A percentile compares a stretch with the other conserved stretches of the same genome.
phyloP scores from a whole-genome alignment of 2,797 vertebrate genomes.

The Malacoctenus gilli region DNA sequence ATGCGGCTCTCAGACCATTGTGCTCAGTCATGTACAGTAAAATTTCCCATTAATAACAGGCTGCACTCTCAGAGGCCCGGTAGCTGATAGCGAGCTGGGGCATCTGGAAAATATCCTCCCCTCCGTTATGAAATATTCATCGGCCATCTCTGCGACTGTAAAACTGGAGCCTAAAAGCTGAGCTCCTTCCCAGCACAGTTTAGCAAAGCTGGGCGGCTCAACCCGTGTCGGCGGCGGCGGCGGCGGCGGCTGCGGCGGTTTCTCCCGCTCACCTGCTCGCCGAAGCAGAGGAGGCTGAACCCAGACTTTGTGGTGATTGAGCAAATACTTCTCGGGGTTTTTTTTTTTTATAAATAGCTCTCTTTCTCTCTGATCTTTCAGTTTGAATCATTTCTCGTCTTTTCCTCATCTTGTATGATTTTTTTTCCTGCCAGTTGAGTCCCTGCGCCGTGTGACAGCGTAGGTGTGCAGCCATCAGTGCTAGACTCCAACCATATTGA shows the following conservation, averaged over 20 bases:
- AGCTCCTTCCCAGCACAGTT: conserved; percentile 36
- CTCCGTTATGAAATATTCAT: conserved; percentile 64
- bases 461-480: conserved; percentile 26
- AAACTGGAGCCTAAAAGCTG: conserved; percentile 36
- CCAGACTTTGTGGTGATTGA: conserved; percentile 12
- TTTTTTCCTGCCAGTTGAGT: conserved; percentile 10
- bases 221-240: too few species aligned
- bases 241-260: too few species aligned
- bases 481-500: conserved; percentile 11
- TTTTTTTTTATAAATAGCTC: too few species aligned
- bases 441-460: too few species aligned
- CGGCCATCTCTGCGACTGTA: conserved; percentile 32
- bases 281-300: too few species aligned
- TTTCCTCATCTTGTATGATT: conserved; percentile 3
- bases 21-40: background rate
- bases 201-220: too few species aligned
- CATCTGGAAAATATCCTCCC: conserved; percentile 25
- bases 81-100: conserved; percentile 12
- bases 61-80: conserved; percentile 20
- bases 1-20: too few species aligned
- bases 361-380: background rate
- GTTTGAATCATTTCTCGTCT: conserved; percentile 8
- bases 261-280: too few species aligned
- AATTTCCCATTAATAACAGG: conserved; percentile 19
- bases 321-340: too few species aligned